Evolutionary conservation across 2,113 vertebrate genomes (phyloP), one percentile per base, ranked within the genome.

Genomic region (Hippocampus guttulatus): DNA sequence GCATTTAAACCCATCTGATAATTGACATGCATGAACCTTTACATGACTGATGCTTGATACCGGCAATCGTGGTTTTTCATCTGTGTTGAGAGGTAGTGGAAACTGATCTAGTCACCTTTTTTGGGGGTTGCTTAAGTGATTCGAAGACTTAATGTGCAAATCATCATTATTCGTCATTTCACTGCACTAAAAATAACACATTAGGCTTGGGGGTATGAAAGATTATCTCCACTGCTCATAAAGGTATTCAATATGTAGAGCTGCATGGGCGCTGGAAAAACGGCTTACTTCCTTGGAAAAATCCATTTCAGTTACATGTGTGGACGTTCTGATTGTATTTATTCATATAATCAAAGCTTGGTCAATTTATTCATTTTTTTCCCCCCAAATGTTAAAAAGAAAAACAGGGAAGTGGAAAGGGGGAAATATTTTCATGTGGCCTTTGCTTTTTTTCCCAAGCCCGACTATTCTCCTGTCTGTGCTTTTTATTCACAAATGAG

Each of bases 391-490:
- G 77, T 85, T 82, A 85, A 83, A 88, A 77, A 60, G 49, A 75
- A 87, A 73, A 77, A 63, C 33, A 66, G 67, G 75, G 74, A 69
- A 81, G 70, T 74, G 81, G 80, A 84, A 68, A 21, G 89, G 88
- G 90, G 80, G 73, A 85, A 88, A 88, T 90, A 92, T 92, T 83
- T 82, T 91, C 73, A 77, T 86, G 85, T 93, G 92, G 94, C 92
- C 90, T 93, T 90, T 88, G 87, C 92, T 74, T 85, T 91, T 75
- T 27, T 75, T 82, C 92, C 91, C 87, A 68, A 92, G 90, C 90
- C 84, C 83, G 87, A 91, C 90, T 90, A 90, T 92, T 90, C 90
- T 91, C 85, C 91, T 92, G 93, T 91, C 91, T 93, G 89, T 77
- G 82, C 92, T 93, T 86, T 85, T 92, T 91, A 90, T 93, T 91